Evolutionary conservation across 2,797 vertebrate genomes (phyloP), one percentile per base, ranked within the genome.

Genomic region (Phoeniculus purpureus): DNA sequence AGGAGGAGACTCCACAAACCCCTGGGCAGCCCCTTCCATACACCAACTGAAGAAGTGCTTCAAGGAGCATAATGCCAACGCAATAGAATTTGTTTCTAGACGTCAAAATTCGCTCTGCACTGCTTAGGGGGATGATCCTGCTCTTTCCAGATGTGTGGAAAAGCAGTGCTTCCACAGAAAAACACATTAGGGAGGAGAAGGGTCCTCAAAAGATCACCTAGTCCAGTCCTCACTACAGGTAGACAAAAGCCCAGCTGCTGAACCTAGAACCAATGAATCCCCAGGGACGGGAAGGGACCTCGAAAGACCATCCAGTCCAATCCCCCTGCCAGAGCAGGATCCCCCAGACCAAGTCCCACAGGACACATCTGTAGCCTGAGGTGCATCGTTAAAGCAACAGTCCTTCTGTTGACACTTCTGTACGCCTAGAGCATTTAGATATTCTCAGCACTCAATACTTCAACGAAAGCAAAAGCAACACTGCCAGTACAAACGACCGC

Each of bases 371-470:
- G n/a, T n/a, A n/a, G n/a, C n/a, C 18, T 55, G 10, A 80, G 10
- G 3, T 22, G 32, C 4, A 0, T 31, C 25, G 6, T 27, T 50
- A 66, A 89, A 93, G 54, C 19, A 62, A 60, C 52, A 25, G 25
- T 31, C 6, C 14, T 9, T 64, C 12, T 62, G 79, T 77, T 58
- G 34, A 85, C 68, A 94, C 23, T 25, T 79, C 76, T 91, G 92
- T 47, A 88, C 60, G 92, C 93, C 90, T 75, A 55, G 52, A 66
- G 40, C 93, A 81, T 61, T 52, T 32, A 92, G 70, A 48, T 86
- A 89, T 74, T 84, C 66, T 65, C 76, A 87, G 77, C 92, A 37
- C 12, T 12, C 12, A 37, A 37, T 37, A 37, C 12, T 37, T 37
- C 9, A 37, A 37, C 12, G 37, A 37, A 37, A 37, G 9, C 12